A percentile compares a stretch with the other conserved stretches of the same genome.
These are phyloP conservation scores for Lepidurus arcticus DNA, from an alignment of 1,140 invertebrate species.

Conservation along the genomic window DNA sequence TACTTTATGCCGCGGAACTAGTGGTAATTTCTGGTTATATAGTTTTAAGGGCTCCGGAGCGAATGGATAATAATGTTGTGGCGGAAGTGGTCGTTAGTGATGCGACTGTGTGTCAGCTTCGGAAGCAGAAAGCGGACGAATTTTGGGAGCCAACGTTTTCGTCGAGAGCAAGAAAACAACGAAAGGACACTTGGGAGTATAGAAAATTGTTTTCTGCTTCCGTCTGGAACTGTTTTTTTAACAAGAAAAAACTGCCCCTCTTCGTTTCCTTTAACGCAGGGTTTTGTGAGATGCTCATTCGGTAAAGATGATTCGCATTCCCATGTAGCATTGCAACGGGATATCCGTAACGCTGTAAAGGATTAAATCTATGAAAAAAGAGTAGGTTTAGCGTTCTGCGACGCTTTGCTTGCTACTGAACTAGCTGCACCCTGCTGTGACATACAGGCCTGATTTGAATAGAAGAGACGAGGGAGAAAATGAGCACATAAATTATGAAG, in stretches of 20 bases:
- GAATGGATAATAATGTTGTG: constrained; percentile 22
- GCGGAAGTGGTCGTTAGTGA: constrained; percentile 12
- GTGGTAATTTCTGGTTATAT: not conserved
- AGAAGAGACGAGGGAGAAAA: constrained; percentile 21
- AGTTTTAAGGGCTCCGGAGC: not conserved
- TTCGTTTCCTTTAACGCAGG: not conserved
- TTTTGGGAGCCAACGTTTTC: not conserved
- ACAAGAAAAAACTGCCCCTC: not conserved
- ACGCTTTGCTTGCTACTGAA: not conserved
- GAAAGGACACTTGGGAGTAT: not conserved
- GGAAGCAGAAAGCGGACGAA: not conserved
- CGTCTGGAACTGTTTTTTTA: not conserved
- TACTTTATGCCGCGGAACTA: not conserved
- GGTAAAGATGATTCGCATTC: not conserved
- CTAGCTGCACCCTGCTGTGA: not conserved
- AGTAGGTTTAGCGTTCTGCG: not conserved
- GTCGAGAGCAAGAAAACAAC: not conserved
- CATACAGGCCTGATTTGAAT: constrained; percentile 3
- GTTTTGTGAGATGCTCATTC: not conserved
- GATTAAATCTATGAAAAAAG: not conserved
- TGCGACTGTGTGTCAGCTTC: not conserved
- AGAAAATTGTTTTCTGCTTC: not conserved
- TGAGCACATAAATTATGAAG: constrained; percentile 16
- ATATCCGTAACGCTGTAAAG: not conserved
- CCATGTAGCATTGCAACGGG: not conserved